phyloP scores from a whole-genome alignment of 2,888 invertebrate genomes.

The Gymnosoma rotundatum region DNA sequence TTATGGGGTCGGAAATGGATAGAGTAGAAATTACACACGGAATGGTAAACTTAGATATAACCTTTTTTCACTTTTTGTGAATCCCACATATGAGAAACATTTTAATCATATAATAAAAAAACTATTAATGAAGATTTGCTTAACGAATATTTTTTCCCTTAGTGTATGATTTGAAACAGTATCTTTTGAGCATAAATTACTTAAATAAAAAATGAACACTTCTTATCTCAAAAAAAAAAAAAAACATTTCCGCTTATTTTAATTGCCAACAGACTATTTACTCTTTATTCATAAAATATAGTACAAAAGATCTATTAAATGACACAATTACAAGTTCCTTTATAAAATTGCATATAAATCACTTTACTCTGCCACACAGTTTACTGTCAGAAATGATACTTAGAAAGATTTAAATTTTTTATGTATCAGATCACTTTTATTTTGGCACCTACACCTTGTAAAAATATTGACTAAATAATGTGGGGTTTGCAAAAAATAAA shows the following conservation, averaged over 20 bases:
- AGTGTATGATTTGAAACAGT: too few relatives aligned
- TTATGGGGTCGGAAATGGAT: too few relatives aligned
- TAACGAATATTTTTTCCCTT: too few relatives aligned
- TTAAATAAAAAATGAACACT: neutral
- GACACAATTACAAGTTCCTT: constrained; percentile 36
- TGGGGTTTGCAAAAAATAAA: constrained; percentile 6
- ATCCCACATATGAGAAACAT: too few relatives aligned
- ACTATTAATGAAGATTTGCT: too few relatives aligned
- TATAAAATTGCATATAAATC: constrained; percentile 38
- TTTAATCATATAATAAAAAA: too few relatives aligned
- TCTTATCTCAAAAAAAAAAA: neutral
- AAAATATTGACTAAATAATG: neutral
- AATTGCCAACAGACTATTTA: constrained; percentile 29
- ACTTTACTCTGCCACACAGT: constrained; percentile 6
- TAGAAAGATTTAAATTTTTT: constrained; percentile 24
- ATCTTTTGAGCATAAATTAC: neutral
- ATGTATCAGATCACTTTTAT: constrained; percentile 13
- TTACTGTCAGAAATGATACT: neutral
- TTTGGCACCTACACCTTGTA: constrained; percentile 18
- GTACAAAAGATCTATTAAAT: constrained; percentile 14
- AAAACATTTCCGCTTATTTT: constrained; percentile 35
- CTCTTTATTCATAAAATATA: constrained; percentile 18
- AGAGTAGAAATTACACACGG: too few relatives aligned
- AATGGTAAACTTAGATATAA: too few relatives aligned
- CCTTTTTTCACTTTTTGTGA: too few relatives aligned